Evolutionary conservation across 2,888 invertebrate genomes (phyloP).

Genomic region (Meghimatium bilineatum): DNA sequence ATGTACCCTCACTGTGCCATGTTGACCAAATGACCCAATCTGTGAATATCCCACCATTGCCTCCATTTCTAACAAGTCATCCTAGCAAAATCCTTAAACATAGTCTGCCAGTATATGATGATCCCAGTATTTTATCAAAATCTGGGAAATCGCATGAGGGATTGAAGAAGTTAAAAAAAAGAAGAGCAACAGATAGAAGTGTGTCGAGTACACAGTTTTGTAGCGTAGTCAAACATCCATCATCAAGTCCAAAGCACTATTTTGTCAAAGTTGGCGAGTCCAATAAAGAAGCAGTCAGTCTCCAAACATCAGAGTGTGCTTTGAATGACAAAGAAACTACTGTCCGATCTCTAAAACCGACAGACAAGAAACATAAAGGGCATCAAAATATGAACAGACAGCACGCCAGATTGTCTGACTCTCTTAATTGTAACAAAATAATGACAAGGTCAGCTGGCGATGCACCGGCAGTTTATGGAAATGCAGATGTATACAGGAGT

Average conservation of each 20-base stretch:
- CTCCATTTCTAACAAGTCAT: neutral
- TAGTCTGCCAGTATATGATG: neutral
- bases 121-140: neutral
- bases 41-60: conserved; percentile 36
- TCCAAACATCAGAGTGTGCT: conserved; percentile 8
- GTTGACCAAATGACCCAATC: conserved; percentile 27
- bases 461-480: conserved; percentile 22
- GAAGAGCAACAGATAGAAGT: conserved; percentile 30
- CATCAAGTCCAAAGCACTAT: conserved; percentile 29
- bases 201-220: conserved; percentile 4
- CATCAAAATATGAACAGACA: neutral
- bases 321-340: conserved; percentile 13
- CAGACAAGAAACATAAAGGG: conserved; percentile 23
- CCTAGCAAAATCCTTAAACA: conserved; percentile 12
- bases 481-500: conserved; percentile 46
- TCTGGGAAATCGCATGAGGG: conserved; percentile 14
- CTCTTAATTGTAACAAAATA: neutral
- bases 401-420: conserved; percentile 13
- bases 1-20: conserved; percentile 13
- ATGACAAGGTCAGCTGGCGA: conserved; percentile 41
- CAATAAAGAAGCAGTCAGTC: neutral
- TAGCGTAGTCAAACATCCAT: neutral
- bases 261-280: neutral
- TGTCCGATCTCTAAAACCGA: neutral
- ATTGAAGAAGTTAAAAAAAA: conserved; percentile 32